These are phyloP conservation scores for Triops cancriformis DNA, from an alignment of 1,140 invertebrate species.

Conservation along the genomic window DNA sequence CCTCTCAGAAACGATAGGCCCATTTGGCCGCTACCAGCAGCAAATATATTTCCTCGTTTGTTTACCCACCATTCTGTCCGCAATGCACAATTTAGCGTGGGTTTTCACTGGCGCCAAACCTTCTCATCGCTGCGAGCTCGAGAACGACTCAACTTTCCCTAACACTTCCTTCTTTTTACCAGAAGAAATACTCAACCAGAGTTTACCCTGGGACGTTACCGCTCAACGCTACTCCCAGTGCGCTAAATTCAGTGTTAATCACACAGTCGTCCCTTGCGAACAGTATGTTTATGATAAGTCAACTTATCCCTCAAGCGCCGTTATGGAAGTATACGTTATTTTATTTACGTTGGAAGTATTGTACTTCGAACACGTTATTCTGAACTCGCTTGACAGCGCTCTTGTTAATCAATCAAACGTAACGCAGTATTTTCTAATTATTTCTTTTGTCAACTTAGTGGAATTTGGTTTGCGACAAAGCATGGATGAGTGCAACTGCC, in stretches of 20 bases:
- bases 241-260: background rate
- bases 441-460: constrained; percentile 46
- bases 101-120: background rate
- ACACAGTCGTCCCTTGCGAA: background rate
- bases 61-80: background rate
- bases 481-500: constrained; percentile 56
- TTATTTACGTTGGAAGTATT: too few species aligned
- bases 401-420: background rate
- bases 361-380: too few species aligned
- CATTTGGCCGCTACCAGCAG: background rate
- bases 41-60: background rate
- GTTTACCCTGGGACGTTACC: background rate
- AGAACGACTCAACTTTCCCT: background rate
- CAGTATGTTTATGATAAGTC: background rate
- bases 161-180: background rate
- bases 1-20: background rate
- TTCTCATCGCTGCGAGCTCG: background rate
- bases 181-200: background rate
- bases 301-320: background rate
- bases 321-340: background rate
- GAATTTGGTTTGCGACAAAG: constrained; percentile 61
- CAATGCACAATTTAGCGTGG: background rate
- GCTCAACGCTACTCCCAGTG: background rate
- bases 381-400: too few species aligned
- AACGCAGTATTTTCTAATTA: background rate